Conservation (phyloP, 1,140 invertebrate species). For the Nilaparvata lugens region DNA sequence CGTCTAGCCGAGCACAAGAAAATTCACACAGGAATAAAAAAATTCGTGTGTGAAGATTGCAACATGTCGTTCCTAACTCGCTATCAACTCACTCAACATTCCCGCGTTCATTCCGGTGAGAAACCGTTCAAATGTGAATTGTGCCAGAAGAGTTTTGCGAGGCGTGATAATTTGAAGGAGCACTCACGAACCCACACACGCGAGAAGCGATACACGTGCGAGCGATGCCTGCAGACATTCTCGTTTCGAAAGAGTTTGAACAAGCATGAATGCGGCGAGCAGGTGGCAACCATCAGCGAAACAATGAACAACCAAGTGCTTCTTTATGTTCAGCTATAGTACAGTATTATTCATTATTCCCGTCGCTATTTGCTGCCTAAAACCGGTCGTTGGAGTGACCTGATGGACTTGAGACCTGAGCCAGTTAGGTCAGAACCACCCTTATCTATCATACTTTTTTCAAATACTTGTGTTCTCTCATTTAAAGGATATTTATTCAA, state of each 20-base stretch:
- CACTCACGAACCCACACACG: slow-evolving; percentile 20
- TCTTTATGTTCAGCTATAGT: too few species aligned
- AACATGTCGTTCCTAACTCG: slow-evolving; percentile 28
- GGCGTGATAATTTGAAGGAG: background rate
- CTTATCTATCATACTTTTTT: too few species aligned
- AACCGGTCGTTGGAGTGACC: too few species aligned
- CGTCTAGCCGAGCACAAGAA: slow-evolving; percentile 19
- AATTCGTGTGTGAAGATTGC: slow-evolving; percentile 44
- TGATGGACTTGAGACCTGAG: too few species aligned
- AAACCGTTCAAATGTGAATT: slow-evolving; percentile 41
- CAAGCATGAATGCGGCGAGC: background rate
- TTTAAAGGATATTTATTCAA: too few species aligned
- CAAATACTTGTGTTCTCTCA: too few species aligned
- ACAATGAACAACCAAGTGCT: too few species aligned
- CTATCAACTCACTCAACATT: slow-evolving; percentile 22
- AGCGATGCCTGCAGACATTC: slow-evolving; percentile 7
- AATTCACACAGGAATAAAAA: slow-evolving; percentile 46
- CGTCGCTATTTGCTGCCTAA: too few species aligned
- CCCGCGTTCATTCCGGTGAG: slow-evolving; percentile 33
- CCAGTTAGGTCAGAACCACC: too few species aligned
- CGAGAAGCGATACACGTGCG: slow-evolving; percentile 20
- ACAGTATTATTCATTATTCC: too few species aligned
- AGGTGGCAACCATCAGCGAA: too few species aligned
- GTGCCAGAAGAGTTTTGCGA: slow-evolving; percentile 43
- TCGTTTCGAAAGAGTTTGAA: slow-evolving; percentile 2